Conservation (phyloP, 2,888 invertebrate genomes). For the Andrena trimmerana region DNA sequence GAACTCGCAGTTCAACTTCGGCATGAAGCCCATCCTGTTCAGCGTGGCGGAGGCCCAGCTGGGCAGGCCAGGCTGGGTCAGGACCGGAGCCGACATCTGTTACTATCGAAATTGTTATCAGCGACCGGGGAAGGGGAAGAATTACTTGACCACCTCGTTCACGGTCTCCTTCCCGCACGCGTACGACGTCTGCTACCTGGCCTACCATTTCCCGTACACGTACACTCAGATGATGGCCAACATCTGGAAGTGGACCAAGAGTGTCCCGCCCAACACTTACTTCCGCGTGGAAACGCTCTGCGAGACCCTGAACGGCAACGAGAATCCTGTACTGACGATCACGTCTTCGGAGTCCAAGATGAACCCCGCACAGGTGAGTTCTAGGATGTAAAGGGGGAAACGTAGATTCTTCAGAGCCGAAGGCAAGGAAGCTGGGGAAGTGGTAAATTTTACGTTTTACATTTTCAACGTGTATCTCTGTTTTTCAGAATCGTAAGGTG, state of each 20-base stretch:
- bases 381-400: background rate
- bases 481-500: constrained; percentile 88
- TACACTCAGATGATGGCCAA: constrained; percentile 92
- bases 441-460: too few relatives aligned
- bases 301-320: constrained; percentile 90
- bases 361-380: constrained; percentile 87
- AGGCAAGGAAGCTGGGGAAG: too few relatives aligned
- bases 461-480: background rate
- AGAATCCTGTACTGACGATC: constrained; percentile 91
- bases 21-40: constrained; percentile 95
- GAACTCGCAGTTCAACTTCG: constrained; percentile 94
- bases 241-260: constrained; percentile 89
- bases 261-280: constrained; percentile 86
- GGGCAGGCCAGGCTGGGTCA: constrained; percentile 89
- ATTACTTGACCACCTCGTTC: constrained; percentile 92
- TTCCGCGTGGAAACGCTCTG: constrained; percentile 90
- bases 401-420: background rate
- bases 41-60: constrained; percentile 91
- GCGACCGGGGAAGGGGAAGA: constrained; percentile 86
- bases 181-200: constrained; percentile 93
- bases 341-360: constrained; percentile 87
- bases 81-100: constrained; percentile 91
- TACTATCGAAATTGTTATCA: constrained; percentile 93
- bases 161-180: constrained; percentile 91
- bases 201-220: constrained; percentile 95